phyloP scores from a whole-genome alignment of 2,797 vertebrate genomes.

The Sciurus vulgaris region DNA sequence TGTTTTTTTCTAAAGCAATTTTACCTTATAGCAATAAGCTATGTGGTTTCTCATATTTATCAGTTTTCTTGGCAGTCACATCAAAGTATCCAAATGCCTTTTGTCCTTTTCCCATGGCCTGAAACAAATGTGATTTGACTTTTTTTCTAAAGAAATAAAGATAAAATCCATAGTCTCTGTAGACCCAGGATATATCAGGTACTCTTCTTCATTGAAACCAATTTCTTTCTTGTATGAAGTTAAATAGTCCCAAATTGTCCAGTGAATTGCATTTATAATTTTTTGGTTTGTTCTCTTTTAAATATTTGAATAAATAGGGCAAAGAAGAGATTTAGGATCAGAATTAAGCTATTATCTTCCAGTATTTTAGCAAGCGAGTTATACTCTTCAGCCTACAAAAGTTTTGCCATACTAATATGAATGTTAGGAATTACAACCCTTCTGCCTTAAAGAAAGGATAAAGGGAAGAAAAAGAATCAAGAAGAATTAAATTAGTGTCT shows the following conservation, averaged over 20 bases:
- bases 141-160: constrained; percentile 43
- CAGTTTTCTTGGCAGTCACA: not conserved
- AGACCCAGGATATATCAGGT: not conserved
- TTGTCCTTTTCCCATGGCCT: constrained; percentile 23
- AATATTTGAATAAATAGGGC: not conserved
- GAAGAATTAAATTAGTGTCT: not conserved
- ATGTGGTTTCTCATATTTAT: not conserved
- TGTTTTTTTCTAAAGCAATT: constrained; percentile 16
- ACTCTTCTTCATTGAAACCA: constrained; percentile 43
- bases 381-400: not conserved
- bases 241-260: constrained; percentile 41
- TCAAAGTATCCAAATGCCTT: not conserved
- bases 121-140: not conserved
- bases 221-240: not conserved
- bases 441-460: too few relatives aligned
- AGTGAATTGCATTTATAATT: not conserved
- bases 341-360: constrained; percentile 7
- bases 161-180: not conserved
- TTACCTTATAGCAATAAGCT: not conserved
- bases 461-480: not conserved
- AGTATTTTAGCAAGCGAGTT: not conserved
- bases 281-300: not conserved
- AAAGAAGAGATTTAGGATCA: not conserved
- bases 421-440: not conserved
- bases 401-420: not conserved